phyloP scores from a whole-genome alignment of 2,797 vertebrate genomes.

The Perodicticus potto region DNA sequence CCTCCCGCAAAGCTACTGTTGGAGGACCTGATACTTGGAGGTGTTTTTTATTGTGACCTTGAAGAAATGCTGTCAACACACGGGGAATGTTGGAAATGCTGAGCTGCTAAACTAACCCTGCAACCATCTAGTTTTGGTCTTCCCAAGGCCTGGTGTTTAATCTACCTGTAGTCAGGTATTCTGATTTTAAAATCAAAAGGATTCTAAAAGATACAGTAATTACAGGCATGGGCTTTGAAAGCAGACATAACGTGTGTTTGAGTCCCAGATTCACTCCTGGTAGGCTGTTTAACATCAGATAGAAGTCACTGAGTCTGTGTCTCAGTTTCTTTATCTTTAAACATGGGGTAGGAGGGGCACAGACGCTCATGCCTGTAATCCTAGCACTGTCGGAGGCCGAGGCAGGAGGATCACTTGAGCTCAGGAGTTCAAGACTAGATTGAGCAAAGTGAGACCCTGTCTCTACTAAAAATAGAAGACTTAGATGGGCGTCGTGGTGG shows the following conservation, averaged over 20 bases:
- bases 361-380: too few relatives aligned
- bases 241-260: not conserved
- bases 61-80: not conserved
- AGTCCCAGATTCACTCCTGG: not conserved
- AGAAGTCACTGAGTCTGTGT: not conserved
- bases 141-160: not conserved
- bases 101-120: not conserved
- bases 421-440: too few relatives aligned
- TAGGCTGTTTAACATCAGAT: not conserved
- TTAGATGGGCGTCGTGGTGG: too few relatives aligned
- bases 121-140: not conserved
- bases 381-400: too few relatives aligned
- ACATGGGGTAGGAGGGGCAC: too few relatives aligned
- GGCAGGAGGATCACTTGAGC: too few relatives aligned
- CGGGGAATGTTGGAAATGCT: not conserved
- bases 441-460: too few relatives aligned
- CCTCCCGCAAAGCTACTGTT: not conserved
- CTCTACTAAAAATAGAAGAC: too few relatives aligned
- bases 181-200: not conserved
- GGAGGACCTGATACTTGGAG: not conserved
- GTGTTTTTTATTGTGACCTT: not conserved
- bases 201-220: not conserved
- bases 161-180: not conserved
- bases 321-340: conserved; percentile 11
- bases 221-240: not conserved